Evolutionary conservation across 2,113 vertebrate genomes (phyloP).

Genomic region (Actenoides lindsayi): DNA sequence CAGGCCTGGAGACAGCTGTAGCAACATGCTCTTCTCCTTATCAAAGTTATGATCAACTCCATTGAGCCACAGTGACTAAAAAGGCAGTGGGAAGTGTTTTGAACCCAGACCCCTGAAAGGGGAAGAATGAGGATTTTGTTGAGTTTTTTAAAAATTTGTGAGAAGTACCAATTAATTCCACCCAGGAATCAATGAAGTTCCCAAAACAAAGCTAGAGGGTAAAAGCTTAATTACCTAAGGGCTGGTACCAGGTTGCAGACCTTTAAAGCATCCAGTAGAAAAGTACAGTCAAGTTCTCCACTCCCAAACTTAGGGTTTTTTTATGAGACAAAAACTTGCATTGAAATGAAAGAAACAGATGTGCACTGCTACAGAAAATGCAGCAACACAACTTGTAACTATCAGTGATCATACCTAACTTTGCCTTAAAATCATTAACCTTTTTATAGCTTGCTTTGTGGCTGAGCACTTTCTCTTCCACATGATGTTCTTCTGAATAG

Average conservation of each 20-base stretch:
- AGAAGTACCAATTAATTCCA: neutral
- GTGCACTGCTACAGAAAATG: neutral
- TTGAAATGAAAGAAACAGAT: neutral
- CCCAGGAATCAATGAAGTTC: neutral
- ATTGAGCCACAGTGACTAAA: accelerated
- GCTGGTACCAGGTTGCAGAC: neutral
- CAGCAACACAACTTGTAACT: neutral
- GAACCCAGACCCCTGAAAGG: neutral
- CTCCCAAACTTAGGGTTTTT: neutral
- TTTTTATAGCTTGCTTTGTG: neutral
- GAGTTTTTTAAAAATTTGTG: neutral
- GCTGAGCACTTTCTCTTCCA: neutral
- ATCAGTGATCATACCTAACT: neutral
- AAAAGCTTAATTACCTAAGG: neutral
- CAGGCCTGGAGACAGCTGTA: neutral
- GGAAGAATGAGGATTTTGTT: neutral
- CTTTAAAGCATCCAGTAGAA: neutral
- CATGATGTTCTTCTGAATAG: neutral
- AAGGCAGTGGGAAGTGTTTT: neutral
- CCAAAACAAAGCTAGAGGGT: neutral
- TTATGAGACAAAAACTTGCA: neutral
- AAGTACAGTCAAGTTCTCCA: neutral
- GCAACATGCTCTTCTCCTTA: neutral
- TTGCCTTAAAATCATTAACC: neutral
- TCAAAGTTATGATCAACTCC: neutral